Evolutionary conservation across 2,113 vertebrate species (phyloP).

Genomic region (Tapirus terrestris): DNA sequence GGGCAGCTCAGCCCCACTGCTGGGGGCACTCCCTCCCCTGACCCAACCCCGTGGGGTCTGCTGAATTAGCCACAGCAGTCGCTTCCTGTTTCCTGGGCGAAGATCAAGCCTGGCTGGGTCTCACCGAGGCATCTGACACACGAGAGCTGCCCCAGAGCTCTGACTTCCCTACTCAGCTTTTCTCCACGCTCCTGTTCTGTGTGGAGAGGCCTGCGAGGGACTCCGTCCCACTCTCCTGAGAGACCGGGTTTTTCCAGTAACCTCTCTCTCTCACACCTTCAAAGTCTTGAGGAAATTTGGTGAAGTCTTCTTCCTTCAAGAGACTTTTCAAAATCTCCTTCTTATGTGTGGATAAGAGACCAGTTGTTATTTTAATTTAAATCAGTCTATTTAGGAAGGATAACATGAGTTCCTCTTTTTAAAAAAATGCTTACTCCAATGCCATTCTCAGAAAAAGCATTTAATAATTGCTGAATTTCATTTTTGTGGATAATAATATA

Average conservation of each 20-base stretch:
- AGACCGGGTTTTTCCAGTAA: not conserved
- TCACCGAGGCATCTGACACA: rapidly evolving
- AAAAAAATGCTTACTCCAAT: not conserved
- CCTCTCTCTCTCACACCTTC: not conserved
- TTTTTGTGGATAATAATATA: too few species aligned
- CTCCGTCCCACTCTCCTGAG: not conserved
- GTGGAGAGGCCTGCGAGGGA: not conserved
- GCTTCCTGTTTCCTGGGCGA: not conserved
- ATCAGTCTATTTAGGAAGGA: not conserved
- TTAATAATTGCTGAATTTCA: not conserved
- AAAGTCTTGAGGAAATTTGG: not conserved
- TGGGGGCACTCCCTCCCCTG: rapidly evolving
- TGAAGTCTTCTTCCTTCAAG: not conserved
- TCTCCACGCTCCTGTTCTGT: rapidly evolving
- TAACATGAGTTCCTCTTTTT: too few species aligned
- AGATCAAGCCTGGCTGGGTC: too few species aligned
- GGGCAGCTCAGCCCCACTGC: not conserved
- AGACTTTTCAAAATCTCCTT: not conserved
- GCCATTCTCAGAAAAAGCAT: not conserved
- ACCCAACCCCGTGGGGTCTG: not conserved
- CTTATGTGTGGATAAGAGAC: not conserved
- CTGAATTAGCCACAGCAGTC: not conserved
- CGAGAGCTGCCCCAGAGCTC: rapidly evolving
- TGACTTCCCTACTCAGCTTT: not conserved
- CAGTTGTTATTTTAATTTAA: not conserved